Evolutionary conservation across 2,888 invertebrate species (phyloP).

Genomic region (Axea sp.): DNA sequence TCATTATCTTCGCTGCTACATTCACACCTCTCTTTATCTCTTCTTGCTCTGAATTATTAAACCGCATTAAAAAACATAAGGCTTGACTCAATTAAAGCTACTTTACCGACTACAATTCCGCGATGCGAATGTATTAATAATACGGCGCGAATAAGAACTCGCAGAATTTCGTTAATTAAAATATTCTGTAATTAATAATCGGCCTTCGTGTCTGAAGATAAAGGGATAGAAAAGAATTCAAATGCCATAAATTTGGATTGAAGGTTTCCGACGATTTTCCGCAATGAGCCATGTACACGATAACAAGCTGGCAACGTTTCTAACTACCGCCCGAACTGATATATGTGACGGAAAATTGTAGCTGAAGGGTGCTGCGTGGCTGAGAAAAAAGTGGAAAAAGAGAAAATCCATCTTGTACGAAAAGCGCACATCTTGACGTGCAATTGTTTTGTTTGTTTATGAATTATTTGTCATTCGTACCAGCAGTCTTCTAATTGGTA

Average conservation of each 20-base stretch:
- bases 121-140: slow-evolving; percentile 37
- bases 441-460: slow-evolving; percentile 53
- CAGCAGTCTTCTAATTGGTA: slow-evolving; percentile 73
- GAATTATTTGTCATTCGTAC: slow-evolving; percentile 47
- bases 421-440: slow-evolving; percentile 5
- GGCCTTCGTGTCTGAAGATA: neutral
- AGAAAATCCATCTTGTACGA: slow-evolving; percentile 10
- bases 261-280: slow-evolving; percentile 64
- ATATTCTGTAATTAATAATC: slow-evolving; percentile 11
- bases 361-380: slow-evolving; percentile 67
- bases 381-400: slow-evolving; percentile 38
- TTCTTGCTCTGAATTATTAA: slow-evolving; percentile 59
- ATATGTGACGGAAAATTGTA: slow-evolving; percentile 79
- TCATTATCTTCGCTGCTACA: slow-evolving; percentile 58
- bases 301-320: slow-evolving; percentile 79
- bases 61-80: slow-evolving; percentile 59
- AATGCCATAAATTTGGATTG: slow-evolving; percentile 58
- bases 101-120: slow-evolving; percentile 44
- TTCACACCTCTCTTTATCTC: slow-evolving; percentile 59
- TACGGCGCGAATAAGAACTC: slow-evolving; percentile 10
- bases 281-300: slow-evolving; percentile 69
- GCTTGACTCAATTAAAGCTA: slow-evolving; percentile 59
- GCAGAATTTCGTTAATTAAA: slow-evolving; percentile 18
- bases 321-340: slow-evolving; percentile 78
- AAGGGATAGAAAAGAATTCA: slow-evolving; percentile 10